phyloP scores from a whole-genome alignment of 2,888 invertebrate species.

The Cheilosia impressa region DNA sequence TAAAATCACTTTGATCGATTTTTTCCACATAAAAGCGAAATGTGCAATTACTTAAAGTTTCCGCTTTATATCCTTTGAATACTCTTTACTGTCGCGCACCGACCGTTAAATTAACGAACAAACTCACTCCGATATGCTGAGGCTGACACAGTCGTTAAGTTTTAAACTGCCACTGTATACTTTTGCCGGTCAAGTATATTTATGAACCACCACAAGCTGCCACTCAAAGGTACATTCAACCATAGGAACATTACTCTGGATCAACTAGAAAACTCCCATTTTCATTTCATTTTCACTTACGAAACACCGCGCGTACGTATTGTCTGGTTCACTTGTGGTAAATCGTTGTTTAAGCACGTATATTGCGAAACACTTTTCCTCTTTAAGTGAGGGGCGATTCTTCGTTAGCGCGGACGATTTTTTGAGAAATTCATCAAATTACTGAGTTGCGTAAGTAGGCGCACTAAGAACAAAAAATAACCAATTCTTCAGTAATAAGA shows the following conservation, averaged over 20 bases:
- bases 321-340: constrained; percentile 10
- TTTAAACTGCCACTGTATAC: constrained; percentile 32
- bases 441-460: constrained; percentile 66
- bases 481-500: constrained; percentile 48
- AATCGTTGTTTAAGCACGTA: constrained; percentile 40
- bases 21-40: constrained; percentile 41
- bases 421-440: constrained; percentile 52
- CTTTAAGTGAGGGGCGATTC: background rate
- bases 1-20: constrained; percentile 59
- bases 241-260: constrained; percentile 17
- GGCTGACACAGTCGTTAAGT: background rate
- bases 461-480: constrained; percentile 24
- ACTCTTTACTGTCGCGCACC: background rate
- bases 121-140: background rate
- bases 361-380: constrained; percentile 9
- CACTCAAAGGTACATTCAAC: constrained; percentile 57
- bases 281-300: constrained; percentile 20
- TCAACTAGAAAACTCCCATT: constrained; percentile 18
- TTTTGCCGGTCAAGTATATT: constrained; percentile 38
- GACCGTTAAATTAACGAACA: background rate
- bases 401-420: background rate
- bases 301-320: constrained; percentile 21
- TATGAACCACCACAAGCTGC: constrained; percentile 25
- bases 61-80: constrained; percentile 14
- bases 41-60: constrained; percentile 29